Evolutionary conservation across 2,888 invertebrate species (phyloP).

Genomic region (Drosophila merina): DNA sequence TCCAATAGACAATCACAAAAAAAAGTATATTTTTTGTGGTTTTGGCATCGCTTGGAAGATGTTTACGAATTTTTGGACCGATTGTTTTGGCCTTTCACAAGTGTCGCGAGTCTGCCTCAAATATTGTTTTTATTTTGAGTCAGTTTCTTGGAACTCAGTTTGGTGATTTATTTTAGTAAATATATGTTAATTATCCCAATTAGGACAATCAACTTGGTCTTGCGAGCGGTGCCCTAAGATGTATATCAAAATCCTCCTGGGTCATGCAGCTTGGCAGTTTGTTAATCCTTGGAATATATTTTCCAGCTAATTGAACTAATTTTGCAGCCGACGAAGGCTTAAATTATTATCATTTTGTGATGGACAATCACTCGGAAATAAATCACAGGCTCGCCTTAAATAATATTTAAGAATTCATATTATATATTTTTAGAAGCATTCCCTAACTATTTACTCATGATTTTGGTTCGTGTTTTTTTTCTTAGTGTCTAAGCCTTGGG

Average conservation of each 20-base stretch:
- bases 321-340: conserved; percentile 7
- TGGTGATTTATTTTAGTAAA: conserved; percentile 28
- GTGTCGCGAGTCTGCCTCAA: background rate
- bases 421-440: background rate
- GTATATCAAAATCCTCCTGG: conserved; percentile 28
- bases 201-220: conserved; percentile 33
- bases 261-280: conserved; percentile 8
- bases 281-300: conserved; percentile 34
- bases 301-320: conserved; percentile 20
- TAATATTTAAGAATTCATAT: background rate
- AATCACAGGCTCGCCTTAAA: background rate
- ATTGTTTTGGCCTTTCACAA: conserved; percentile 22
- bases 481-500: conserved; percentile 9
- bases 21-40: conserved; percentile 9
- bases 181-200: conserved; percentile 45
- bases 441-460: background rate
- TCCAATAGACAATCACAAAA: background rate
- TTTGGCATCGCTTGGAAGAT: conserved; percentile 6
- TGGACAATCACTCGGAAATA: background rate
- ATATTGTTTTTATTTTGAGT: conserved; percentile 37
- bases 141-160: conserved; percentile 33
- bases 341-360: conserved; percentile 3
- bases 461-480: background rate
- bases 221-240: conserved; percentile 3
- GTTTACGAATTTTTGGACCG: background rate